These are phyloP conservation scores for Chirona hameri DNA, from an alignment of 2,888 invertebrate species.

Conservation along the genomic window DNA sequence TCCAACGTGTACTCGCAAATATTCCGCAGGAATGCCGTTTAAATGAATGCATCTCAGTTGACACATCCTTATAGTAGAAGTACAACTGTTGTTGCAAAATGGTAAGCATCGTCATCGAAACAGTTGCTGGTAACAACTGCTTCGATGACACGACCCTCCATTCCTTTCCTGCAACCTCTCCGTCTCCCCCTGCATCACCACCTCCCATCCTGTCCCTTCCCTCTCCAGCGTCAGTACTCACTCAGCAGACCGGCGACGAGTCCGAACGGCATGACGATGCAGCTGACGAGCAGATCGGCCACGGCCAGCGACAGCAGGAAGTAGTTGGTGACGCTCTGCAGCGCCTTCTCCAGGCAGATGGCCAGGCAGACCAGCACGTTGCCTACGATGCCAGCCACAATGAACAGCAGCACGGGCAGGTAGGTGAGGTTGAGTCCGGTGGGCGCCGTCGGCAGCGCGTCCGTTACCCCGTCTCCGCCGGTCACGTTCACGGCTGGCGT, in stretches of 20 bases:
- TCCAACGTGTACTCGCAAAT: no score
- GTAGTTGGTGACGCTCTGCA: constrained; percentile 95
- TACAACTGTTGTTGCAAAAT: no score
- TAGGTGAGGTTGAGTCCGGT: constrained; percentile 68
- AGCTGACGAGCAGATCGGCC: constrained; percentile 86
- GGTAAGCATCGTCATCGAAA: no score
- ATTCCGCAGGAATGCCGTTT: no score
- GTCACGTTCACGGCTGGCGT: background rate
- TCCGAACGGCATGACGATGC: constrained; percentile 93
- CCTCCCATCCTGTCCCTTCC: background rate
- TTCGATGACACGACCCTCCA: no score
- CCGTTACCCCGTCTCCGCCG: background rate
- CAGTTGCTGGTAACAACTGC: no score
- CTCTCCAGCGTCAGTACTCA: constrained; percentile 53
- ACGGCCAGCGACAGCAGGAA: constrained; percentile 88
- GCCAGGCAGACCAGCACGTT: constrained; percentile 92
- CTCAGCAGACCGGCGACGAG: constrained; percentile 90
- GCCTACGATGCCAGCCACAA: constrained; percentile 81
- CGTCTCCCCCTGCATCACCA: no score
- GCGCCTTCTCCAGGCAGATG: constrained; percentile 78
- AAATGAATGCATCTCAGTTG: no score
- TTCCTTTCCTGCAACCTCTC: no score
- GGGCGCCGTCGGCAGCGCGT: background rate
- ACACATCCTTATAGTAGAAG: no score
- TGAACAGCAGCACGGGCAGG: constrained; percentile 76